Percentiles rank a stretch among this genome's conserved stretches.
phyloP scores from a whole-genome alignment of 2,888 invertebrate genomes.

The Eupithecia centaureata region DNA sequence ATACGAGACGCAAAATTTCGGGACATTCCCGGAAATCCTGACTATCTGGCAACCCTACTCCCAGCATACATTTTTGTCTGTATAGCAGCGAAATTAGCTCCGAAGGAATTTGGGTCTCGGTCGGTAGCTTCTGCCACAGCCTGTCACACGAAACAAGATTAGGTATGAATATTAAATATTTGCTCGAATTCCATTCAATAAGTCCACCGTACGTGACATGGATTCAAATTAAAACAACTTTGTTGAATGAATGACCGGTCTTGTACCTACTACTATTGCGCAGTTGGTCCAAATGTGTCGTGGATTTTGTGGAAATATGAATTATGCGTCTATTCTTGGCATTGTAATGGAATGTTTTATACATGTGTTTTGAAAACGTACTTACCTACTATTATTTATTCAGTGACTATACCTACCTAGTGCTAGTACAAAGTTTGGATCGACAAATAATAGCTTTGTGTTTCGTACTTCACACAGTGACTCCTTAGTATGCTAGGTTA shows the following conservation, averaged over 20 bases:
- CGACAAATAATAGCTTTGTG: neutral
- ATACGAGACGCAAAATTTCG: no score
- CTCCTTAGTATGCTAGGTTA: neutral
- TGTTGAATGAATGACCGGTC: conserved; percentile 44
- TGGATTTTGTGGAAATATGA: conserved; percentile 12
- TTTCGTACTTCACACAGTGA: neutral
- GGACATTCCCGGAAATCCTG: no score
- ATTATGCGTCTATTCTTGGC: conserved; percentile 10
- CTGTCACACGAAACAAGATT: no score
- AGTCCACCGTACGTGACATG: conserved; percentile 44
- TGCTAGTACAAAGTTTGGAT: neutral
- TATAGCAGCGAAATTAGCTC: no score
- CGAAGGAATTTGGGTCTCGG: no score
- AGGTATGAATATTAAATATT: conserved; percentile 9
- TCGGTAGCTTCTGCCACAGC: no score
- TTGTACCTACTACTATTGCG: conserved; percentile 24
- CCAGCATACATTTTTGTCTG: no score
- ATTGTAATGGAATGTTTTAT: conserved; percentile 3
- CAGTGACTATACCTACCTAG: no score
- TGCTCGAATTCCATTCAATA: conserved; percentile 45
- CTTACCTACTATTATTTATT: no score
- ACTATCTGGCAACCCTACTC: no score
- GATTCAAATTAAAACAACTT: conserved; percentile 45
- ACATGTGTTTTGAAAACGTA: neutral
- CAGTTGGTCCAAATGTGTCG: conserved; percentile 32